Evolutionary conservation across 2,797 vertebrate genomes (phyloP), one percentile per base, ranked within the genome.

Genomic region (Crocodylus rhombifer): DNA sequence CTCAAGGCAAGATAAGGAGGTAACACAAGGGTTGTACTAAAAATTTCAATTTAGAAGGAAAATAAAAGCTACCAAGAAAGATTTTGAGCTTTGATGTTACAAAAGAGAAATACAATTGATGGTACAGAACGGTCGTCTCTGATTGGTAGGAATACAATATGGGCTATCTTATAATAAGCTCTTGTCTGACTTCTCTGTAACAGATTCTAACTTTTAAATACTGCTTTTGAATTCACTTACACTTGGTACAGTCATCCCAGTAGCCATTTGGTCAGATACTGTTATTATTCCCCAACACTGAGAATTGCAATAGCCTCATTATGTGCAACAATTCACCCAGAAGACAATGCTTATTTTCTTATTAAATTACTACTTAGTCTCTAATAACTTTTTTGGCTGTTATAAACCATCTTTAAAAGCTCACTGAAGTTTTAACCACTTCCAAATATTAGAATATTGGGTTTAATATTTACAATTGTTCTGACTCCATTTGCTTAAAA

Each of bases 291-390:
- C 80, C 93, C 93, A 87, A 91, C 92, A 93, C 0, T 0, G 4
- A 95, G 91, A 91, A 96, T 28, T 23, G 87, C 87, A 81, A 84
- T 60, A 25, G 0, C 81, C 82, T 96, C 94, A 64, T 81, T 92
- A 93, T 60, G 91, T 92, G 80, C 94, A 92, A 87, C 95, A 96
- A 95, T 85, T 93, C 94, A 95, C 86, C 80, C 90, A 64, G 82
- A 28, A 83, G 64, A 96, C 63, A 28, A 79, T 26, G 64, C 60
- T 86, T 62, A 93, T 80, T 94, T 93, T 94, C 92, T 84, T 95
- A 91, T 95, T 95, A 96, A 95, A 94, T 89, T 90, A 71, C 94
- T 94, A 90, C 81, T 90, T 78, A 89, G 89, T 93, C 90, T 75
- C 90, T 88, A 93, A 91, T 79, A 95, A 92, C 73, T 91, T 65